A percentile compares a stretch with the other conserved stretches of the same genome.
Evolutionary conservation across 1,140 invertebrate species (phyloP).

Genomic region (Neelides sp.): DNA sequence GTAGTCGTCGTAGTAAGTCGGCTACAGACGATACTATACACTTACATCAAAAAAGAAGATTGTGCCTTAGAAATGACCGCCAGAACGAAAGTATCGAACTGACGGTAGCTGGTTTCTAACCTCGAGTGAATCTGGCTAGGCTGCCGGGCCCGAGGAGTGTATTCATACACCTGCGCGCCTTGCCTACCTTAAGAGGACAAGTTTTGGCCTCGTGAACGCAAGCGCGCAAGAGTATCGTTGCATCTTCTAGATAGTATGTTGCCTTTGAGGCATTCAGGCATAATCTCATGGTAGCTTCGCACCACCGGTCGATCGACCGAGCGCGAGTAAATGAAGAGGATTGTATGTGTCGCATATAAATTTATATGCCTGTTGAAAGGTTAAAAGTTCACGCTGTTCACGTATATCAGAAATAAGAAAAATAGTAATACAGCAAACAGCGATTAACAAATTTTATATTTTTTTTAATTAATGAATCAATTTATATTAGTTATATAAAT

Average conservation of each 20-base stretch:
- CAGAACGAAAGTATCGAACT: conserved; percentile 9
- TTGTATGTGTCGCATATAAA: no score
- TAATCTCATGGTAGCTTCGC: conserved; percentile 71
- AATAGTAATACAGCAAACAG: no score
- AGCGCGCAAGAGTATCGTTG: conserved; percentile 33
- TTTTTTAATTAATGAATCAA: no score
- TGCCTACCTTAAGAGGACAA: conserved; percentile 25
- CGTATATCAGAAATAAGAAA: no score
- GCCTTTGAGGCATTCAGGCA: conserved; percentile 71
- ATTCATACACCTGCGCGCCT: conserved; percentile 21
- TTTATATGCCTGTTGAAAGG: no score
- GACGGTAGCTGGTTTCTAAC: conserved; percentile 14
- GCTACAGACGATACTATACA: conserved; percentile 41
- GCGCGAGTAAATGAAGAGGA: no score
- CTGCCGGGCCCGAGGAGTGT: conserved; percentile 7
- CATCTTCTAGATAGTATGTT: conserved; percentile 52
- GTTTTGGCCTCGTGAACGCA: conserved; percentile 16
- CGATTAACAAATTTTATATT: no score
- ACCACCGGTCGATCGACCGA: conserved; percentile 42
- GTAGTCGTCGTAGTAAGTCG: conserved; percentile 41
- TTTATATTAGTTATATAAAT: no score
- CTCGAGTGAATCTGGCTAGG: conserved; percentile 18
- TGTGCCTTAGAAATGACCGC: conserved; percentile 6
- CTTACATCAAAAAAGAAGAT: conserved; percentile 30
- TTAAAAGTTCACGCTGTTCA: no score